Base-by-base conservation (phyloP, 1,140 invertebrate species). In the Frieseomelitta varia region DNA sequence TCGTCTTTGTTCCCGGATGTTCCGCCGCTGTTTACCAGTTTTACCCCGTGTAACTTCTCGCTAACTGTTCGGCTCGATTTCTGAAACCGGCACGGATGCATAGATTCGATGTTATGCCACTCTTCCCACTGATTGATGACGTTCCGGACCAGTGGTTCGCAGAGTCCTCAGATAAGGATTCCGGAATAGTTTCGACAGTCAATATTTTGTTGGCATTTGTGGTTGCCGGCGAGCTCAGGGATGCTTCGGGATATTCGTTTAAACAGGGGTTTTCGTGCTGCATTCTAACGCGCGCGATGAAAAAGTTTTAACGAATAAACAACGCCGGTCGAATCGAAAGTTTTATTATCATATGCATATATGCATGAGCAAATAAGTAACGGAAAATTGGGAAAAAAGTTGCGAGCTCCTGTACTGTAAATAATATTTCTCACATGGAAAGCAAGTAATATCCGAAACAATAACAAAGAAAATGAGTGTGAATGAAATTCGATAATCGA, bases 41-140 rank as follows among this genome's bases (percentile, higher is more conserved):
- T 71, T 71, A 71, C 68, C 39, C 6, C 39, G 12, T 47, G 12
- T 47, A 71, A 71, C 39, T 71, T 71, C 68, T 47, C 34, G 68
- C 39, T n/a, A 71, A 71, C 68, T 47, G 68, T 71, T 71, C 34
- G 39, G 12, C 68, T 71, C 68, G 68, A 30, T 47, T 47, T 34
- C 68, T 47, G 68, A 71, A 71, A 71, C 39, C 21, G 21, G 68
- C 19, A 47, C 39, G 68, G 34, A 71, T 71, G 68, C 39, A 71
- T 14, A 24, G 39, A 47, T 47, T n/a, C 68, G 39, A 71, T 47
- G 68, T 47, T 71, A 47, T 71, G 68, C 68, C 68, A 71, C 68
- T 71, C 68, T 71, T 71, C 39, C 68, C 68, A 47, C 68, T 71
- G 68, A 71, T 71, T 71, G 39, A 71, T 71, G 68, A 71, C 39